Evolutionary conservation across 2,888 invertebrate genomes (phyloP).

Genomic region (Eumacrocentrus americanus): DNA sequence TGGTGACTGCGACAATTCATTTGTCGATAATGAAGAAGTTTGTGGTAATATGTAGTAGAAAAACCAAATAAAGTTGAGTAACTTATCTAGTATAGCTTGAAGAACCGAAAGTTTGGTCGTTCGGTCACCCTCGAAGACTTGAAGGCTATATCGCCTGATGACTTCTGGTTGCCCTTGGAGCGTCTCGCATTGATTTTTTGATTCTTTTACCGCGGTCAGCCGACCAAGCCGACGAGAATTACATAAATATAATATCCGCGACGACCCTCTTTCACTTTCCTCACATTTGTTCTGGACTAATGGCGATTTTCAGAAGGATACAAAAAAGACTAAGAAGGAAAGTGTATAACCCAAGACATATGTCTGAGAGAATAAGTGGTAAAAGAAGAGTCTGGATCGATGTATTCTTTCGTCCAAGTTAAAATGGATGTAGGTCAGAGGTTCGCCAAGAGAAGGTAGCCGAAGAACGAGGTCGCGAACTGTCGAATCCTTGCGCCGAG

Average conservation of each 20-base stretch:
- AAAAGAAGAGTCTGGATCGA: no score
- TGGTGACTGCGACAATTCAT: neutral
- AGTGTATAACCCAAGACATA: no score
- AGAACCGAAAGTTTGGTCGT: neutral
- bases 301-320: no score
- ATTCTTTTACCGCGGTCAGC: neutral
- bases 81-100: neutral
- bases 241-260: no score
- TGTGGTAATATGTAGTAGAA: no score
- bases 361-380: no score
- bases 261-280: no score
- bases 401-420: slow-evolving; percentile 23
- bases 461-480: slow-evolving; percentile 16
- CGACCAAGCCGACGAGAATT: no score
- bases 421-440: slow-evolving; percentile 30
- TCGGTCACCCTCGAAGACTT: slow-evolving; percentile 10
- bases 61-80: neutral
- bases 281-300: no score
- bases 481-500: neutral
- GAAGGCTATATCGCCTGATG: neutral
- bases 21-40: neutral
- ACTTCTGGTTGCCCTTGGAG: slow-evolving; percentile 6
- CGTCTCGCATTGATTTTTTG: slow-evolving; percentile 10
- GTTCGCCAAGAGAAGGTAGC: slow-evolving; percentile 15
- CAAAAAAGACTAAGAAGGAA: no score